Evolutionary conservation across 2,888 invertebrate species (phyloP).

Genomic region (Drosophila antonietae): DNA sequence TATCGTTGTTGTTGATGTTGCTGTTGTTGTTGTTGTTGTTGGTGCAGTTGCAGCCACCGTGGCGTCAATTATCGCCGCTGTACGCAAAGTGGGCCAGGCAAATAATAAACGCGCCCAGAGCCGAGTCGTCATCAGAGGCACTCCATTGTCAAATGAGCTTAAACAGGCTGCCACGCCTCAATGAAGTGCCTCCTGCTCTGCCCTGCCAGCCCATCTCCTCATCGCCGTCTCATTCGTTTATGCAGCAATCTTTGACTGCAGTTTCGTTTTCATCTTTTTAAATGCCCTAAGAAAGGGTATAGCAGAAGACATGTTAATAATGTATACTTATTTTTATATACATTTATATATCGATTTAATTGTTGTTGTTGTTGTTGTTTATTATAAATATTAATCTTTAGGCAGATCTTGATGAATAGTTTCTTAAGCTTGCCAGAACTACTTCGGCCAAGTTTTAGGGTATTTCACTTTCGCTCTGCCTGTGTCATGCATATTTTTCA

Average conservation of each 20-base stretch:
- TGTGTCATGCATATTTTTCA: neutral
- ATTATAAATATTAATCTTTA: neutral
- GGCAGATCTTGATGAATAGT: neutral
- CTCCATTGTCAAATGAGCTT: conserved; percentile 76
- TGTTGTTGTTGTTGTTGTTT: no score
- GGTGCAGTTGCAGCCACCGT: conserved; percentile 74
- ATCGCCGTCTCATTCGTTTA: conserved; percentile 21
- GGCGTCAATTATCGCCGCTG: conserved; percentile 76
- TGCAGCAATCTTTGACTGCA: conserved; percentile 42
- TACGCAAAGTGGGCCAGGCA: conserved; percentile 75
- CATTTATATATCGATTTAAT: neutral
- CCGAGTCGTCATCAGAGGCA: conserved; percentile 44
- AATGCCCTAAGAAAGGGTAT: neutral
- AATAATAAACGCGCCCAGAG: conserved; percentile 73
- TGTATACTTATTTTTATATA: neutral
- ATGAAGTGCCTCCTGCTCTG: conserved; percentile 13
- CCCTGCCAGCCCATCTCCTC: neutral
- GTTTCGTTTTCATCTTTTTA: conserved; percentile 23
- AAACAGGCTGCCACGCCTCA: conserved; percentile 64
- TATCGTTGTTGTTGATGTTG: conserved; percentile 21
- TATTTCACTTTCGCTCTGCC: neutral
- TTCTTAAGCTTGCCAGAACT: neutral
- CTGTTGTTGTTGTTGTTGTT: conserved; percentile 47
- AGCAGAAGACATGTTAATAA: neutral
- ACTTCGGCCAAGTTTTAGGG: neutral